phyloP scores from a whole-genome alignment of 2,797 vertebrate species.

The Macrochelys suwanniensis region DNA sequence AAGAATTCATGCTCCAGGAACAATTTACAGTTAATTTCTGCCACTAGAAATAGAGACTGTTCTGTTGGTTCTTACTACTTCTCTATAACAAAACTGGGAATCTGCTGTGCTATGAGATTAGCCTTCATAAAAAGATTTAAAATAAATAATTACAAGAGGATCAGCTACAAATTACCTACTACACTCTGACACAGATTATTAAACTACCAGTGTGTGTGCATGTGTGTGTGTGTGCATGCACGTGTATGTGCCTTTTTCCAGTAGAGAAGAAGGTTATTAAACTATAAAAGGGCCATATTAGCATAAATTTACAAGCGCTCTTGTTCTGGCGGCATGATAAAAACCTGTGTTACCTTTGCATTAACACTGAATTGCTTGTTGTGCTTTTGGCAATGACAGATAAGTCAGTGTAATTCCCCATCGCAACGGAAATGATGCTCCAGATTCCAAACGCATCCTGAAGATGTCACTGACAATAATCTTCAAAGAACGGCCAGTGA shows the following conservation, averaged over 20 bases:
- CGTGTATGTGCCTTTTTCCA: slow-evolving; percentile 75
- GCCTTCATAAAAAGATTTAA: slow-evolving; percentile 89
- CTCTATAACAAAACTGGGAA: slow-evolving; percentile 72
- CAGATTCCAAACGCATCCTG: slow-evolving; percentile 89
- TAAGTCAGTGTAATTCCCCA: slow-evolving; percentile 97
- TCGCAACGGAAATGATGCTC: slow-evolving; percentile 87
- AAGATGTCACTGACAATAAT: slow-evolving; percentile 97
- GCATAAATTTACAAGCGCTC: slow-evolving; percentile 95
- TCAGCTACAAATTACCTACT: slow-evolving; percentile 92
- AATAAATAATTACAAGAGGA: slow-evolving; percentile 95
- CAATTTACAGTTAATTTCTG: slow-evolving; percentile 75
- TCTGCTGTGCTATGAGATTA: slow-evolving; percentile 82
- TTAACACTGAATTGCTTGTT: slow-evolving; percentile 93
- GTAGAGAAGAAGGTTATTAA: slow-evolving; percentile 82
- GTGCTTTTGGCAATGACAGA: slow-evolving; percentile 97
- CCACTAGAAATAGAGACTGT: slow-evolving; percentile 51
- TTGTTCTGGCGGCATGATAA: slow-evolving; percentile 89
- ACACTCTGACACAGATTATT: slow-evolving; percentile 92
- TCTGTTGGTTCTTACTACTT: slow-evolving; percentile 46
- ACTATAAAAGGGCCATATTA: slow-evolving; percentile 92
- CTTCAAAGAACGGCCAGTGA: slow-evolving; percentile 93
- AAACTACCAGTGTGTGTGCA: slow-evolving; percentile 59
- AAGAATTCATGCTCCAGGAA: slow-evolving; percentile 70
- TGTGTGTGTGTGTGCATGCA: background rate
- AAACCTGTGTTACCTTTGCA: slow-evolving; percentile 94